Conservation (phyloP, 2,113 vertebrate species). For the Nipponia nippon region DNA sequence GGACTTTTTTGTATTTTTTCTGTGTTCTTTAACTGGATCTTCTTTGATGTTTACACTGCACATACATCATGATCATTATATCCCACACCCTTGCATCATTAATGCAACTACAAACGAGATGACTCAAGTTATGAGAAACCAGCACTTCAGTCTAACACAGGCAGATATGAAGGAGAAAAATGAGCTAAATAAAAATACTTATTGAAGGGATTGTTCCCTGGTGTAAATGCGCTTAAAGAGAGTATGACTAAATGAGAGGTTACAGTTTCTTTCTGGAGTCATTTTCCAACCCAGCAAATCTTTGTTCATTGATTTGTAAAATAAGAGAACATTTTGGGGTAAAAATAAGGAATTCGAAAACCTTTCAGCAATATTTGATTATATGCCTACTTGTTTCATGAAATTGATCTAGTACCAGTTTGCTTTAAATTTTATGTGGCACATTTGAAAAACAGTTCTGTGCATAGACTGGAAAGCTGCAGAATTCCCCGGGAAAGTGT, state of each 20-base stretch:
- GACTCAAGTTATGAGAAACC: slow-evolving; percentile 13
- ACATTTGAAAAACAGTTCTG: not conserved
- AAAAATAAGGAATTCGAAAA: not conserved
- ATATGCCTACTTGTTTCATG: not conserved
- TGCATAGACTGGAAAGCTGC: not conserved
- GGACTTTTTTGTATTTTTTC: not conserved
- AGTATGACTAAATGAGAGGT: not conserved
- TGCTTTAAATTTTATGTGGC: not conserved
- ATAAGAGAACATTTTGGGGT: not conserved
- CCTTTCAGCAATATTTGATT: not conserved
- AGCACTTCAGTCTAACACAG: not conserved
- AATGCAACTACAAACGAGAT: slow-evolving; percentile 19
- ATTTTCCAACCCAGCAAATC: not conserved
- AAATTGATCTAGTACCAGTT: not conserved
- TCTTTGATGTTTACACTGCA: slow-evolving; percentile 60
- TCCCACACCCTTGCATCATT: not conserved
- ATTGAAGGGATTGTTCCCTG: slow-evolving; percentile 9
- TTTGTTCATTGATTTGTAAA: not conserved
- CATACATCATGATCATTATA: slow-evolving; percentile 25
- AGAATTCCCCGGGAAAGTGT: not conserved
- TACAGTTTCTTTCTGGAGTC: not conserved
- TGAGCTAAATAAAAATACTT: slow-evolving; percentile 39
- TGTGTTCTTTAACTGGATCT: slow-evolving; percentile 38
- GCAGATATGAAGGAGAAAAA: not conserved
- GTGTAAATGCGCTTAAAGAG: not conserved